Evolutionary conservation across 2,797 vertebrate genomes (phyloP).

Genomic region (Synaphobranchus kaupii): DNA sequence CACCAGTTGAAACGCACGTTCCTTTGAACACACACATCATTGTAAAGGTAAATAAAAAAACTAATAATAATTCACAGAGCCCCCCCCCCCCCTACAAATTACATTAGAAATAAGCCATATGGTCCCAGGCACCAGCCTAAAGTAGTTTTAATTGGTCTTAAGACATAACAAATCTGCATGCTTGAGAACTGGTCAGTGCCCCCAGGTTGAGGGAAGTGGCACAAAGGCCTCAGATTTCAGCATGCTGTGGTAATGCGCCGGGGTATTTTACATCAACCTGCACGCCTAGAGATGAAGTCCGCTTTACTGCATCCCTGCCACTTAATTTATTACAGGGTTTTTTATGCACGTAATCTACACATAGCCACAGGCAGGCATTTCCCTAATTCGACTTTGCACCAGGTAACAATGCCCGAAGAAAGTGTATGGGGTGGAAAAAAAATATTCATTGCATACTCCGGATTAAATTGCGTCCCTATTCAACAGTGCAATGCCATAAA

Average conservation of each 20-base stretch:
- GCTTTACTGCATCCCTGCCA: slow-evolving; percentile 53
- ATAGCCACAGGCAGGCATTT: slow-evolving; percentile 54
- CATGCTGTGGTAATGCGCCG: neutral
- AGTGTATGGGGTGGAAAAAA: slow-evolving; percentile 41
- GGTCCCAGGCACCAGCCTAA: neutral
- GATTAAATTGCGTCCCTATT: slow-evolving; percentile 45
- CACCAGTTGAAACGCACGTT: neutral
- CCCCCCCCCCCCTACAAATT: neutral
- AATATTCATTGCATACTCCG: slow-evolving; percentile 54
- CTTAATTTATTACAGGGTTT: slow-evolving; percentile 58
- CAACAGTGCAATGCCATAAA: slow-evolving; percentile 41
- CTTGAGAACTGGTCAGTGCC: neutral
- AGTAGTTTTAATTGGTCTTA: neutral
- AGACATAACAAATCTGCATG: neutral
- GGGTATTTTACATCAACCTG: slow-evolving; percentile 47
- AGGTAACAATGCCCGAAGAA: slow-evolving; percentile 49
- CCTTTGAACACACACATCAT: neutral
- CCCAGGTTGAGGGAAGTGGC: neutral
- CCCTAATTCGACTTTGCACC: slow-evolving; percentile 37
- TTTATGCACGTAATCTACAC: slow-evolving; percentile 56
- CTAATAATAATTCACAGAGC: neutral
- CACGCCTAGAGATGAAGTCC: slow-evolving; percentile 45
- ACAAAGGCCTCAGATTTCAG: neutral
- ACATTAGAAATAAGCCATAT: neutral
- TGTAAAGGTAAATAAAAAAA: neutral